These are phyloP conservation scores for Brachyopa scutellaris DNA, from an alignment of 2,888 invertebrate genomes.

Conservation along the genomic window DNA sequence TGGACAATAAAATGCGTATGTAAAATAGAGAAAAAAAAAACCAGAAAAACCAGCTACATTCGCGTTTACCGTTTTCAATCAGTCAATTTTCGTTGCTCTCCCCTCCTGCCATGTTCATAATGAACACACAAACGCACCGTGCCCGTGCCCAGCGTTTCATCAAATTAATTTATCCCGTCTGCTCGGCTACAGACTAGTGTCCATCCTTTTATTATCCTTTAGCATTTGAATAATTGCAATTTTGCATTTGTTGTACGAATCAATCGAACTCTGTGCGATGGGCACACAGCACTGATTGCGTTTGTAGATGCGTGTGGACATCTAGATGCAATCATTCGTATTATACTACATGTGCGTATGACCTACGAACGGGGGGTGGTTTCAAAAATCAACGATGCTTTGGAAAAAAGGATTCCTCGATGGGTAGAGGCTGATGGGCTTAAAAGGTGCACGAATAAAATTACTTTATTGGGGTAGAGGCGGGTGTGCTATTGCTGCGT, in stretches of 20 bases:
- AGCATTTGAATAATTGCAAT: conserved; percentile 72
- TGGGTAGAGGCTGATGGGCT: neutral
- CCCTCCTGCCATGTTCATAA: conserved; percentile 44
- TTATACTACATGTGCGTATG: conserved; percentile 14
- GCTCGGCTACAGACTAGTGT: conserved; percentile 25
- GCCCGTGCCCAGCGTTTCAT: conserved; percentile 57
- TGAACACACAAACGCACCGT: conserved; percentile 30
- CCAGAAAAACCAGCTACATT: conserved; percentile 38
- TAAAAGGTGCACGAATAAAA: conserved; percentile 66
- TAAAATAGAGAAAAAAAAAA: conserved; percentile 23
- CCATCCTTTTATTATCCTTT: conserved; percentile 54
- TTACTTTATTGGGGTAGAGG: conserved; percentile 34
- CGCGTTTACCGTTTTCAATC: conserved; percentile 63
- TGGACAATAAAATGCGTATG: conserved; percentile 23
- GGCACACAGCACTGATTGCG: conserved; percentile 67
- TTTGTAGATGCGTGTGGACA: conserved; percentile 42
- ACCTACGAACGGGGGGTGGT: conserved; percentile 5
- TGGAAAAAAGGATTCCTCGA: conserved; percentile 25
- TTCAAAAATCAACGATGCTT: conserved; percentile 57
- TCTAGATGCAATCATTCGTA: conserved; percentile 3
- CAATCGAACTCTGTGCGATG: conserved; percentile 55
- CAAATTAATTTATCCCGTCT: conserved; percentile 69
- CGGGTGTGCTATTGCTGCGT: conserved; percentile 1
- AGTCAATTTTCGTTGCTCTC: conserved; percentile 67
- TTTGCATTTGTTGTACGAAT: conserved; percentile 69